Evolutionary conservation across 1,140 invertebrate genomes (phyloP), one percentile per base, ranked within the genome.

Genomic region (Atta colombica): DNA sequence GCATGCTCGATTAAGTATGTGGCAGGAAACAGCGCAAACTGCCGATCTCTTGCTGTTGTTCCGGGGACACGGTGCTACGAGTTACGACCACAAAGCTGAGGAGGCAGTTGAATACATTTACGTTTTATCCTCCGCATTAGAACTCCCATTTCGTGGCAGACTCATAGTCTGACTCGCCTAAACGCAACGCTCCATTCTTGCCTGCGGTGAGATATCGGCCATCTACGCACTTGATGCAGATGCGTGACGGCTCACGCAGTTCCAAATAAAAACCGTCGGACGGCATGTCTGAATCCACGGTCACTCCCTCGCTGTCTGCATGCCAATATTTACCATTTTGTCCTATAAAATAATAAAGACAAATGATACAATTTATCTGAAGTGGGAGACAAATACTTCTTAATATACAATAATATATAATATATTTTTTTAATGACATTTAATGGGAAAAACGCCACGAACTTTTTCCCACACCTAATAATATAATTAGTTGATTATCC

Each of bases 311-410:
- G 90, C 97, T 97, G 92, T 98, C 97, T 60, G 98, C 97, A 94
- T 98, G 97, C 98, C 98, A 99, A 95, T 99, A 99, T 95, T 99
- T 99, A 91, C 98, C 98, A 95, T 98, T 99, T 94, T 98, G 97
- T 91, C 98, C 98, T 99, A 2, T 49, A 55, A 77, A 21, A 68
- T 53, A 4, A 60, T 45, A 45, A 45, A 45, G 71, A 69, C 14
- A 2, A 16, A 28, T 16, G 45, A 71, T 68, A 39, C 8, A 71
- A 28, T 71, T 25, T 51, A 71, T 58, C 2, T 10, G 39, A 12
- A 45, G 39, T 45, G 39, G 8, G 10, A 45, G 8, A 2, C 49
- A 51, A 16, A 16, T 49, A 49, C 12, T 49, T 49, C 3, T 49
- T 49, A 49, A 49, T 49, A 49, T 39, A 39, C 6, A 39, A 39